These are phyloP conservation scores for Phoebastria nigripes DNA, from an alignment of 2,797 vertebrate species.

Conservation along the genomic window DNA sequence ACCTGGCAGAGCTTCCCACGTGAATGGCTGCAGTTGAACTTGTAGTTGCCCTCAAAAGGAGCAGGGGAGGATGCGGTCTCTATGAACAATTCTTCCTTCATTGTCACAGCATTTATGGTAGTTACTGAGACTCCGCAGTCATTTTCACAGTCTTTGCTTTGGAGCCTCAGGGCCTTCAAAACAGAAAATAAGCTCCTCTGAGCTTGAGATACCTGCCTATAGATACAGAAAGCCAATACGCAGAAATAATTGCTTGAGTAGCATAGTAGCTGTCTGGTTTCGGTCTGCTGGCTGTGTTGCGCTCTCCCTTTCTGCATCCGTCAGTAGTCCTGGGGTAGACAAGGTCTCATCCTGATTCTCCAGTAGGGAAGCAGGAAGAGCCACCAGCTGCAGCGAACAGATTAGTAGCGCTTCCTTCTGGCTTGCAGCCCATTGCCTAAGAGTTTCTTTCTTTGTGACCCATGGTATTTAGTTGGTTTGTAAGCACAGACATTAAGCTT, in stretches of 20 bases:
- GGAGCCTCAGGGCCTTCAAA: background rate
- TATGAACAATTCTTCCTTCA: background rate
- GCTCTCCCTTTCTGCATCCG: background rate
- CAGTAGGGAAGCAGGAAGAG: background rate
- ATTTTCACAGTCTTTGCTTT: background rate
- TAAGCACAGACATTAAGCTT: background rate
- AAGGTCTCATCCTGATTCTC: background rate
- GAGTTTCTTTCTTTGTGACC: background rate
- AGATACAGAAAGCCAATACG: background rate
- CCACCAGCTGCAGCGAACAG: background rate
- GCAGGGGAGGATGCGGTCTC: background rate
- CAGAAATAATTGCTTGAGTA: background rate
- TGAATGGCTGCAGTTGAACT: background rate
- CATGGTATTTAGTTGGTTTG: background rate
- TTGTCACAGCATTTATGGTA: background rate
- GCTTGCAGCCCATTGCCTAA: background rate
- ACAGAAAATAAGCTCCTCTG: background rate
- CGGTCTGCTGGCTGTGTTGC: background rate
- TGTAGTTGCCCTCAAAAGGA: background rate
- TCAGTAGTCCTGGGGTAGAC: fast-evolving
- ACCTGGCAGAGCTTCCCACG: background rate
- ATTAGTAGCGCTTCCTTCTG: background rate
- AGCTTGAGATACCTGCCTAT: background rate
- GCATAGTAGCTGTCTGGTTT: background rate
- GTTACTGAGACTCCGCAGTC: background rate